Conservation (phyloP, 1,140 invertebrate species). For the Meloidogyne hapla region DNA sequence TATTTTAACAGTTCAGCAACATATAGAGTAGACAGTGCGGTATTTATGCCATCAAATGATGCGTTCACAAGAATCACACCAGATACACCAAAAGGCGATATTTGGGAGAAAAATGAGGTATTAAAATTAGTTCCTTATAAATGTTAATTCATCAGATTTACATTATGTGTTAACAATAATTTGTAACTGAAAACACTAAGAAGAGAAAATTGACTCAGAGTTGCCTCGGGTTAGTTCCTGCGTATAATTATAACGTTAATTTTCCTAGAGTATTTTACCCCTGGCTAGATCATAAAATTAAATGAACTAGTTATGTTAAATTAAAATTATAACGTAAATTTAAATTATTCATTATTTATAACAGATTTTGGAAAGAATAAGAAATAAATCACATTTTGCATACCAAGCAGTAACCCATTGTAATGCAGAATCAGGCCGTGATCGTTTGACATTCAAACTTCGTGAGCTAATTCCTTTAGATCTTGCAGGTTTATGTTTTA, state of each 20-base stretch:
- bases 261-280: neutral
- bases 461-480: neutral
- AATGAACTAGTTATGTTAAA: no score
- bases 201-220: neutral
- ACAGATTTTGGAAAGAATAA: no score
- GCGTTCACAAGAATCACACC: neutral
- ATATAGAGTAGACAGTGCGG: conserved; percentile 24
- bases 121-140: no score
- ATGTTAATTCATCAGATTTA: no score
- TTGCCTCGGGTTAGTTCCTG: neutral
- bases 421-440: neutral
- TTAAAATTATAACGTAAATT: conserved; percentile 13
- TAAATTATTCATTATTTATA: no score
- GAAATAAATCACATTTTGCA: neutral
- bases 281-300: neutral
- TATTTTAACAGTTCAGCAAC: conserved; percentile 27
- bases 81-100: neutral
- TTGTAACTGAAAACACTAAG: neutral
- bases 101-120: conserved; percentile 6
- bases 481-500: conserved; percentile 4
- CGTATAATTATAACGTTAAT: no score
- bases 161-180: no score
- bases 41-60: conserved; percentile 15
- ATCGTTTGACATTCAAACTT: conserved; percentile 4
- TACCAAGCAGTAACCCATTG: conserved; percentile 18